A percentile compares a stretch with the other conserved stretches of the same genome.
Conservation (phyloP, 1,140 invertebrate genomes). For the Wasmannia auropunctata region DNA sequence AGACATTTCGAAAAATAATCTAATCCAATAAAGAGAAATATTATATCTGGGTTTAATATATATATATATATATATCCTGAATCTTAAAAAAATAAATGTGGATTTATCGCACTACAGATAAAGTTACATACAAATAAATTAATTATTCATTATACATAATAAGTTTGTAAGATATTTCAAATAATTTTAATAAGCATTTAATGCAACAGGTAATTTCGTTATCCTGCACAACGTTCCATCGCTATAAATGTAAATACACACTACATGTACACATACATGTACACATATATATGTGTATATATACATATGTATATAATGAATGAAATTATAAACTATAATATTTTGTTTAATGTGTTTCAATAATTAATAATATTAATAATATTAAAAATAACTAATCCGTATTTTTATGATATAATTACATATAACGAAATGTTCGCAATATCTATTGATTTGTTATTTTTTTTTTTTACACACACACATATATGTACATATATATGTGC, state of each 20-base stretch:
- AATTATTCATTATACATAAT: neutral
- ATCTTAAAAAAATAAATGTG: neutral
- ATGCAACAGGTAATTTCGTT: constrained; percentile 22
- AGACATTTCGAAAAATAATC: neutral
- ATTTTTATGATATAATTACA: constrained; percentile 71
- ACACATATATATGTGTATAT: constrained; percentile 65
- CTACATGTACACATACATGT: constrained; percentile 63
- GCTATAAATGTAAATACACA: constrained; percentile 64
- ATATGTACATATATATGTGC: neutral
- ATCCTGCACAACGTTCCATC: constrained; percentile 67
- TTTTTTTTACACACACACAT: constrained; percentile 7
- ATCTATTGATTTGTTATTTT: constrained; percentile 62
- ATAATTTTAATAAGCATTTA: neutral
- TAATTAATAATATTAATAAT: constrained; percentile 74
- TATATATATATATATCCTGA: neutral
- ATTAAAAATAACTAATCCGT: constrained; percentile 77
- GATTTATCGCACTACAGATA: neutral
- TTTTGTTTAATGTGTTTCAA: constrained; percentile 68
- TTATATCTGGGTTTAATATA: neutral
- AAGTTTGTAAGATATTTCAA: neutral
- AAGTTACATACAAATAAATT: neutral
- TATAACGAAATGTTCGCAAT: constrained; percentile 70
- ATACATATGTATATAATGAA: constrained; percentile 69
- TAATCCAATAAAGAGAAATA: neutral
- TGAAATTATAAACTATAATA: constrained; percentile 80